Conservation (phyloP, 1,140 invertebrate genomes). For the Drosophila parvula region DNA sequence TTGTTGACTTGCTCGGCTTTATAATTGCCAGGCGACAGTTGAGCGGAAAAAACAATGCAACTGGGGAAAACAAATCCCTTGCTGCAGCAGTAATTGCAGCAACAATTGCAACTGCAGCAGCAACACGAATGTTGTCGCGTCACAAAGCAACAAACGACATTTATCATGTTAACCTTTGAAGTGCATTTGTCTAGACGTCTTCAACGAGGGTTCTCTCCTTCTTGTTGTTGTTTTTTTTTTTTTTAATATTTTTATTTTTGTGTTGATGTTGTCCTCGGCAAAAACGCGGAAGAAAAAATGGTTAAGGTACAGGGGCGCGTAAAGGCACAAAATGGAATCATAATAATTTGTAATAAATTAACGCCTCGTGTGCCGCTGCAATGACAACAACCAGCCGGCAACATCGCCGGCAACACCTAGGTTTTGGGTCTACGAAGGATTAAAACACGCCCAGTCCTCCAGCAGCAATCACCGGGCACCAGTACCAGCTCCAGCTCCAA, state of each 20-base stretch:
- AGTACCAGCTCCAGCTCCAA: neutral
- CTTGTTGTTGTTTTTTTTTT: constrained; percentile 22
- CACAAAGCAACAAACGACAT: constrained; percentile 78
- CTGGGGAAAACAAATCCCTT: constrained; percentile 46
- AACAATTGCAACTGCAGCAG: constrained; percentile 50
- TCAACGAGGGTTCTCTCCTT: constrained; percentile 68
- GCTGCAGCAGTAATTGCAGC: constrained; percentile 25
- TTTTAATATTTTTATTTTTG: constrained; percentile 33
- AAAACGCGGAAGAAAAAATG: constrained; percentile 46
- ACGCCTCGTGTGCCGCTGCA: constrained; percentile 61
- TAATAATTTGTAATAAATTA: constrained; percentile 83
- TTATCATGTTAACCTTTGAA: constrained; percentile 83
- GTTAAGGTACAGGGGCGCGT: constrained; percentile 3
- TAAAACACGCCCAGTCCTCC: constrained; percentile 56
- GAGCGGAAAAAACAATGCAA: constrained; percentile 40
- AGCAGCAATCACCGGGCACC: constrained; percentile 14
- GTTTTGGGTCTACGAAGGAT: constrained; percentile 59
- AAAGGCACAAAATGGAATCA: constrained; percentile 67
- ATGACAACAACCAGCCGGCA: constrained; percentile 45
- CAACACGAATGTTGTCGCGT: constrained; percentile 77
- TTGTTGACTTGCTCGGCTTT: constrained; percentile 70
- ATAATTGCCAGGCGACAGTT: constrained; percentile 57
- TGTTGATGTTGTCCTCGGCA: constrained; percentile 33
- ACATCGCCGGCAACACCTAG: constrained; percentile 60
- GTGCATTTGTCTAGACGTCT: constrained; percentile 83